Conservation (phyloP, 2,797 vertebrate genomes). For the Alca torda region DNA sequence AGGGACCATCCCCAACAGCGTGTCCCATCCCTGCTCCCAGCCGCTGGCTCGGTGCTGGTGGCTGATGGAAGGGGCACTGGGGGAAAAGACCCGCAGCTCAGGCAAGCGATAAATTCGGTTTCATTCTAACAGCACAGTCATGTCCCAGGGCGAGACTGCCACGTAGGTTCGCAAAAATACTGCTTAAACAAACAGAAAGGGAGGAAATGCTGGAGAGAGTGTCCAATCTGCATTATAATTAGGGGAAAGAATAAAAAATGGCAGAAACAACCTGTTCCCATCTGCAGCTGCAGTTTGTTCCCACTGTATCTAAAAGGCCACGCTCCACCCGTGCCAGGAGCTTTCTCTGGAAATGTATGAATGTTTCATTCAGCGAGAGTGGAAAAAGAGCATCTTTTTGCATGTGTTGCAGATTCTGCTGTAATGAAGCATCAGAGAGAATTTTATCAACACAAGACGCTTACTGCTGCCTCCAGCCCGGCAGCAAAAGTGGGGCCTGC, state of each 20-base stretch:
- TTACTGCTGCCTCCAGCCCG: background rate
- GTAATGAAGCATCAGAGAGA: background rate
- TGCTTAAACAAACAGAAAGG: constrained; percentile 31
- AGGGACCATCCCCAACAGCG: background rate
- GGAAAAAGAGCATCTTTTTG: background rate
- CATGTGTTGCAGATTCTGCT: background rate
- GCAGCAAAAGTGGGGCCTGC: background rate
- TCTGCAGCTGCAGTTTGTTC: constrained; percentile 42
- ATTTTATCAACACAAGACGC: background rate
- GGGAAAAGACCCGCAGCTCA: background rate
- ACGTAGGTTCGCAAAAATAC: background rate
- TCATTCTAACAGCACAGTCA: fast-evolving
- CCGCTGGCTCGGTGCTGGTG: fast-evolving
- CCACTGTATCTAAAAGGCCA: background rate
- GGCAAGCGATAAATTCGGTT: background rate
- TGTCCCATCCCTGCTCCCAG: background rate
- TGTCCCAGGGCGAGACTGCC: background rate
- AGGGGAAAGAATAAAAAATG: constrained; percentile 21
- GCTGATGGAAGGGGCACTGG: fast-evolving
- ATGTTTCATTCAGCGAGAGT: background rate
- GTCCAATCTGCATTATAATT: constrained; percentile 50
- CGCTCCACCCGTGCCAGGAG: background rate
- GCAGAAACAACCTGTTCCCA: constrained; percentile 56
- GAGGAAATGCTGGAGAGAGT: constrained; percentile 3
- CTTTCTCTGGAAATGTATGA: background rate